Evolutionary conservation across 2,888 invertebrate genomes (phyloP), one percentile per base, ranked within the genome.

Genomic region (Yponomeuta evonymella): DNA sequence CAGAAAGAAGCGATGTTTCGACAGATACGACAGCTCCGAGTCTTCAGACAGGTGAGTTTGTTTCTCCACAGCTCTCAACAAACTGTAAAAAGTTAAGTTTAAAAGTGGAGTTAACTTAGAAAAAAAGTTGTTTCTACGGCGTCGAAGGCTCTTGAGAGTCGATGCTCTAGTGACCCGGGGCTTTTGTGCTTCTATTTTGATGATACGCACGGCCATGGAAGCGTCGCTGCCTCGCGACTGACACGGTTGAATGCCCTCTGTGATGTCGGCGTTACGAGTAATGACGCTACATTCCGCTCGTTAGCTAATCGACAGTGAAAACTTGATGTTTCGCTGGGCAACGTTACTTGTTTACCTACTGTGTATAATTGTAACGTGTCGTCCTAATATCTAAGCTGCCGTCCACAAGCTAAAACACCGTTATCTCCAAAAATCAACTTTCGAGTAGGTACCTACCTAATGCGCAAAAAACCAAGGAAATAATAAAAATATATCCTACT

Each of bases 11-110:
- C 94, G 97, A 92, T 96, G 97, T 92, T 94, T 96, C 88, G 97
- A 97, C 94, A 95, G 97, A 93, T 97, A 96, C 93, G 97, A 97
- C 94, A 97, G 97, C 90, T 97, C 97, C 82, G 97, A 97, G 93
- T 97, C 97, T 83, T 97, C 97, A 92, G 97, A 97, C 96, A 97
- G 97, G 97, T 97, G 89, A 94, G 94, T 85, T 75, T 70, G 74
- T 79, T 71, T 3, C 68, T 29, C 11, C 30, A 58, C 8, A 6
- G 4, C 5, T 15, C 65, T 29, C 30, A 33, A 29, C 23, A 33
- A 65, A 30, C 2, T 29, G 65, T 29, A 23, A 58, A 51, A 68
- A 68, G 51, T 51, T 68, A 11, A 51, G 8, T 33, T 29, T 51
- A 10, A n/a, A 36, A 43, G 15, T 43, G 5, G 10, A 67, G 29